phyloP scores from a whole-genome alignment of 2,888 invertebrate genomes.

The Dynastes hyllus region DNA sequence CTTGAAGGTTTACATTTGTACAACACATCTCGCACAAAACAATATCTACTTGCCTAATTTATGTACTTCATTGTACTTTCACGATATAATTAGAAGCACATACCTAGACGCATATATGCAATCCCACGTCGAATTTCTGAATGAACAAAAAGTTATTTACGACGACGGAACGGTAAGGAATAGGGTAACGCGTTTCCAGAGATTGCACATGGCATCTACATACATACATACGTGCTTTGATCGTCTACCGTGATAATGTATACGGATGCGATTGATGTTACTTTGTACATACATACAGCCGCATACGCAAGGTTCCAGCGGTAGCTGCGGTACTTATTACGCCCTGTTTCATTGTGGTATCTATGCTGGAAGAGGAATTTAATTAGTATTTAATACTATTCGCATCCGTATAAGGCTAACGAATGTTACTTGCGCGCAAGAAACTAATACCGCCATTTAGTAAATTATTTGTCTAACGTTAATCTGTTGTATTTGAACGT shows the following conservation, averaged over 20 bases:
- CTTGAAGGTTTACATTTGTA: too few species aligned
- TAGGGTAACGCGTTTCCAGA: conserved; percentile 30
- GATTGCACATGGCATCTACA: conserved; percentile 28
- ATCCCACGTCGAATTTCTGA: conserved; percentile 25
- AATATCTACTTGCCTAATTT: too few species aligned
- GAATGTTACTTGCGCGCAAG: background rate
- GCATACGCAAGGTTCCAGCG: background rate
- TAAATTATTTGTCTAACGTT: conserved; percentile 14
- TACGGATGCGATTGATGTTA: conserved; percentile 23
- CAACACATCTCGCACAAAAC: too few species aligned
- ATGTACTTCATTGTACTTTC: too few species aligned
- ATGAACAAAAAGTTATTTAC: conserved; percentile 25
- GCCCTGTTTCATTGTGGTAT: conserved; percentile 11
- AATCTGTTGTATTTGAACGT: background rate
- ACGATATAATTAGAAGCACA: too few species aligned
- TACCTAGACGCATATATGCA: background rate
- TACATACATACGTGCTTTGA: conserved; percentile 8
- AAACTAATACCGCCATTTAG: background rate
- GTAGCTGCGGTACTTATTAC: conserved; percentile 5
- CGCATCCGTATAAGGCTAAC: conserved; percentile 9
- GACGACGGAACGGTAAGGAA: conserved; percentile 19
- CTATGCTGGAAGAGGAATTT: conserved; percentile 5
- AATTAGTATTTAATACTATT: conserved; percentile 21
- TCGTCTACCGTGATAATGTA: conserved; percentile 33
- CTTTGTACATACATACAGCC: conserved; percentile 1